Evolutionary conservation across 1,140 invertebrate genomes (phyloP), one percentile per base, ranked within the genome.

Genomic region (Macrosteles quadrilineatus): DNA sequence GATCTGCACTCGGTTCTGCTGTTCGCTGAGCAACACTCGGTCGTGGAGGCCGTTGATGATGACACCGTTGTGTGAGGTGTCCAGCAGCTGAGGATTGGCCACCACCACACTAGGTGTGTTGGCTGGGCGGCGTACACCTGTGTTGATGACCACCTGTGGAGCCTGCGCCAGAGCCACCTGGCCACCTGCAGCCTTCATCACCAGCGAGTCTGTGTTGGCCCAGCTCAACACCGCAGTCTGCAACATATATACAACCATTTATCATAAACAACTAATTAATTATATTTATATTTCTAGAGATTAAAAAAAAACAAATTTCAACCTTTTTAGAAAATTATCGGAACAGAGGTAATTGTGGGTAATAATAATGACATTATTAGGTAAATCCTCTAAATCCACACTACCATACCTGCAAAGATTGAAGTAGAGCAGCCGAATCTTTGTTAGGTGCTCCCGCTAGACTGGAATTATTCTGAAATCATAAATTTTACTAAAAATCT

Each of bases 201-300:
- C 62, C 25, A 75, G 53, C 19, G 73, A 74, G 65, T 76, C 76
- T 19, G 73, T 32, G 36, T 68, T 70, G 45, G 73, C 40, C 50
- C 69, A 74, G 50, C 71, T 77, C 32, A 76, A 40, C n/a, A 77
- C 76, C 30, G 76, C 75, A 36, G 75, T 77, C 73, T 77, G 73
- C 21, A 73, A 72, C n/a, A n/a, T n/a, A n/a, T n/a, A n/a, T n/a
- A n/a, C n/a, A n/a, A n/a, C n/a, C n/a, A n/a, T n/a, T n/a, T n/a
- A n/a, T n/a, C n/a, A n/a, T n/a, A n/a, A n/a, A n/a, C n/a, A n/a
- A n/a, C n/a, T n/a, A n/a, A n/a, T n/a, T n/a, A n/a, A n/a, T n/a
- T n/a, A n/a, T n/a, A n/a, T n/a, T n/a, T n/a, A n/a, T n/a, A n/a
- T n/a, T n/a, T n/a, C n/a, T n/a, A n/a, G n/a, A n/a, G n/a, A n/a